Evolutionary conservation across 2,797 vertebrate species (phyloP), one percentile per base, ranked within the genome.

Genomic region (Australoheros facetus): DNA sequence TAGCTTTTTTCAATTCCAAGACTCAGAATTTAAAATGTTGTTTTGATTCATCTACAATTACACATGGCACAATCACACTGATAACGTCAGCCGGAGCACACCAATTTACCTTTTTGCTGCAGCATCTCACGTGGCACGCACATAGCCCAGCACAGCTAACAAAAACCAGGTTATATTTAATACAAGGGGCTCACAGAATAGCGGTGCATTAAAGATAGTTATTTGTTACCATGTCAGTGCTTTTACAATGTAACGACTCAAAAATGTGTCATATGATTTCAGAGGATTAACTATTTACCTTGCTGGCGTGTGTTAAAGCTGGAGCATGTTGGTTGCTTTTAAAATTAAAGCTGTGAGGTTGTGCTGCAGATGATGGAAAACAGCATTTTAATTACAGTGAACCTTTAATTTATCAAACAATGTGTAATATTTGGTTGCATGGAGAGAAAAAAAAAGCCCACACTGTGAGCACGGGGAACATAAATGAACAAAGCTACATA

Each of bases 401-500:
- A 72, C 19, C 54, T 77, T 72, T 55, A 19, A 30, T 51, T 69
- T 69, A 51, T n/a, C 39, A 32, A 81, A 57, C 55, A 23, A 54
- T 30, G 39, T 73, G 37, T 81, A 74, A 55, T 19, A 60, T 77
- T 81, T 80, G 58, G 77, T 76, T 73, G 28, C 54, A 56, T 34
- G 21, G 53, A 77, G 39, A 60, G 26, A 70, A 77, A 30, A 11
- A 11, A 11, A 42, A 45, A 5, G 21, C 26, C 34, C 4, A 58
- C 32, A 84, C 58, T 76, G 39, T 53, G 69, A 78, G 77, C 14
- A 19, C 5, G 70, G 59, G 74, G 80, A 87, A 84, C 82, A 87
- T 71, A 86, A 78, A 80, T 79, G 71, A 89, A 89, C 59, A 78
- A 26, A 26, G 71, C 87, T 85, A 85, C 81, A 81, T 84, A 28